Evolutionary conservation across 2,113 vertebrate genomes (phyloP), one percentile per base, ranked within the genome.

Genomic region (Tyrannus savana): DNA sequence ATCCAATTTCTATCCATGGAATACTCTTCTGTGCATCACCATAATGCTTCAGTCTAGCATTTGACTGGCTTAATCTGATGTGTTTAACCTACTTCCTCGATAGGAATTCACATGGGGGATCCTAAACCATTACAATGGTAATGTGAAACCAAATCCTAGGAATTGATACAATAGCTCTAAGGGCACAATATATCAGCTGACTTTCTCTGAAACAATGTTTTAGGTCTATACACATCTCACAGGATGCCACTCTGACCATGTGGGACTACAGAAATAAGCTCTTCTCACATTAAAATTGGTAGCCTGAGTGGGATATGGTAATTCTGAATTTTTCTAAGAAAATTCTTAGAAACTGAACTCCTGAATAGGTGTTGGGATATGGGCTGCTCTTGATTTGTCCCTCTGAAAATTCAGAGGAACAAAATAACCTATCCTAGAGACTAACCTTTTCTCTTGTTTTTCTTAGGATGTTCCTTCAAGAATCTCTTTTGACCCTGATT

Each of bases 11-110:
- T 88, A 19, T 77, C 92, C 44, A 9, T 75, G 33, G 22, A 37
- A n/a, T 39, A 69, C 64, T 87, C 41, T 78, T 78, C 68, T 35
- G 10, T 74, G 47, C 55, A 81, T 86, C 50, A 50, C 69, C 52
- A 35, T 49, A 74, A 74, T 81, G 83, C 56, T 88, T 31, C 59
- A 71, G 50, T 78, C 79, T 84, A 78, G 44, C 37, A 72, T 90
- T 50, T 78, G 56, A 86, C 76, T 78, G 79, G 19, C 83, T 96
- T 92, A 71, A 88, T 86, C 60, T 71, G 39, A 56, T 77, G 59
- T 83, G 24, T 93, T 94, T 91, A 90, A 62, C 82, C 63, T 74
- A 33, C 14, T 88, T 90, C 82, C 47, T 93, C 60, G 47, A 35
- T 24, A 90, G 79, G 73, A 93, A 77, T 87, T 94, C 73, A 81